These are phyloP conservation scores for Campylomormyrus numenius DNA, from an alignment of 2,113 vertebrate species.

Conservation along the genomic window DNA sequence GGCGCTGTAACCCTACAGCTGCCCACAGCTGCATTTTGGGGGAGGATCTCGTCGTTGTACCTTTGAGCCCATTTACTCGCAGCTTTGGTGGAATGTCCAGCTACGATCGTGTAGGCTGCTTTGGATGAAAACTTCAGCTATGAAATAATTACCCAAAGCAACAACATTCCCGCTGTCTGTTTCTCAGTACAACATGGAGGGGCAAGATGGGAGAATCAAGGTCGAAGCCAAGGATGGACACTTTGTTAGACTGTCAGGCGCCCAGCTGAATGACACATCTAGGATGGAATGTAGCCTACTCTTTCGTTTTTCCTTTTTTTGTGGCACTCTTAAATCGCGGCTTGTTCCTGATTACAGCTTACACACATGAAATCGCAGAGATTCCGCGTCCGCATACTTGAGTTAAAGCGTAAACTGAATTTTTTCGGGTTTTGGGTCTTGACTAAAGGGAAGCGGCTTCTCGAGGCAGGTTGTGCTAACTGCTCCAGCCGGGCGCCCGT, in stretches of 20 bases:
- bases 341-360: conserved; percentile 7
- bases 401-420: conserved; percentile 3
- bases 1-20: neutral
- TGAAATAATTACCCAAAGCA: neutral
- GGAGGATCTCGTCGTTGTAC: neutral
- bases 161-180: neutral
- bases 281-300: conserved; percentile 4
- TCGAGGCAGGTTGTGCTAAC: neutral
- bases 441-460: neutral
- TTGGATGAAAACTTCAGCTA: neutral
- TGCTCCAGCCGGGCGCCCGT: neutral
- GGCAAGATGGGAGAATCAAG: neutral
- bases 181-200: neutral
- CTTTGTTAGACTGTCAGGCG: neutral
- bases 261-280: neutral
- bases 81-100: neutral
- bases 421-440: neutral
- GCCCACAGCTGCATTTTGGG: neutral
- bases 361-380: neutral
- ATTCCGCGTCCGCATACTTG: neutral
- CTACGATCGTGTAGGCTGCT: neutral
- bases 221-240: neutral
- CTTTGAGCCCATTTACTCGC: neutral
- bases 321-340: conserved; percentile 13
- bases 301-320: conserved; percentile 17